Base-by-base conservation (phyloP, 2,113 vertebrate genomes). In the Sander vitreus region DNA sequence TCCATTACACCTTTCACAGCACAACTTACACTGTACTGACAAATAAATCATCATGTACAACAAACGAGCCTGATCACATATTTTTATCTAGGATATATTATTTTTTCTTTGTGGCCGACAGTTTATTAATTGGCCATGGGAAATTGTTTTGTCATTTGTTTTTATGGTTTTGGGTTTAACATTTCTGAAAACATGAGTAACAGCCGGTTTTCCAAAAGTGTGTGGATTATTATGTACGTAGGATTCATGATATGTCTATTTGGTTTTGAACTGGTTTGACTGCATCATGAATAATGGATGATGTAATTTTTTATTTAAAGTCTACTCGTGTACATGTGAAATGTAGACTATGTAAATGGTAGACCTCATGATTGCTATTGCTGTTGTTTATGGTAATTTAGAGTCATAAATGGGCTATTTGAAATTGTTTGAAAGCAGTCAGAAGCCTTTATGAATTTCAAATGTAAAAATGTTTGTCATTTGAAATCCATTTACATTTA, bases 251-350 rank as follows among this genome's bases (percentile, higher is more conserved):
- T 47, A 23, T 25, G 14, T 70, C 25, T 14, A 18, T 51, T 50
- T 86, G 54, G 15, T 58, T 80, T 78, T 57, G 50, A 51, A 71
- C 27, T 27, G 27, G 27, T 27, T 27, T 11, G 13, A 48, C 25
- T 65, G 18, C 58, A 36, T 27, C 23, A 76, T 89, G 62, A 87
- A 92, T 88, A 78, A 86, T 73, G 21, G 23, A 85, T 80, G 19
- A 64, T 60, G 71, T 47, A 57, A 78, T 71, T 73, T 65, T 79
- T 8, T 43, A 43, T 80, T 84, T 82, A 27, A 65, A 78, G 55
- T 68, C 54, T 64, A 69, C 36, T 76, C 51, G 65, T 59, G 57
- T 80, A 71, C 57, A 83, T 87, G 66, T 23, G 6, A 76, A 86
- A 78, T 78, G 9, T 39, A 39, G 9, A 10, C 8, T 39, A 39